Percentiles rank a stretch among this genome's conserved stretches.
These are phyloP conservation scores for Pseudeuparius sepicola DNA, from an alignment of 2,888 invertebrate species.

Conservation along the genomic window DNA sequence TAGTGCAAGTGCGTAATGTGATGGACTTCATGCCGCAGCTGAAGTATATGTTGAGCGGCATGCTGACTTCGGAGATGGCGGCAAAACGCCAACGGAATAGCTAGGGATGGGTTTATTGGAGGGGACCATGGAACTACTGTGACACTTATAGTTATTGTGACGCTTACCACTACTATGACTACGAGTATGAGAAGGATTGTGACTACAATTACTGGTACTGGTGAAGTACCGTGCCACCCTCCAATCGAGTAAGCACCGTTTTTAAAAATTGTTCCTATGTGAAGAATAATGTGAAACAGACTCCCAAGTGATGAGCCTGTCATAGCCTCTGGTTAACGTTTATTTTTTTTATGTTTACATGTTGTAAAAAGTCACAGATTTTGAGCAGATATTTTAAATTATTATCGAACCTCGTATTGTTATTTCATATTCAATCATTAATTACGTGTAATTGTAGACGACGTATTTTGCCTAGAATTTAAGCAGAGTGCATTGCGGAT, in stretches of 20 bases:
- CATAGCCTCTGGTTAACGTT: constrained; percentile 21
- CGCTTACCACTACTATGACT: neutral
- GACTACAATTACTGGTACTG: constrained; percentile 22
- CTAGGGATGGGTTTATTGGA: constrained; percentile 47
- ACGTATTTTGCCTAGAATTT: no score
- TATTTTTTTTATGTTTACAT: constrained; percentile 26
- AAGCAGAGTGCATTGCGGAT: no score
- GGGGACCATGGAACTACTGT: constrained; percentile 28
- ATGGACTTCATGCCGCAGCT: constrained; percentile 80
- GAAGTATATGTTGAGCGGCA: constrained; percentile 66
- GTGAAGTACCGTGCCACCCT: constrained; percentile 22
- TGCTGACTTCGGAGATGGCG: constrained; percentile 37
- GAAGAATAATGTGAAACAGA: constrained; percentile 24
- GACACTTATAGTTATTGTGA: constrained; percentile 1
- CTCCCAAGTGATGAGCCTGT: constrained; percentile 18
- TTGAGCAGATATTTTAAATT: constrained; percentile 18
- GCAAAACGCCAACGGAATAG: constrained; percentile 48
- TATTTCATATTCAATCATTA: no score
- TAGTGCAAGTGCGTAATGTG: constrained; percentile 75
- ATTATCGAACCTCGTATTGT: no score
- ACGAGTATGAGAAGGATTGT: constrained; percentile 11
- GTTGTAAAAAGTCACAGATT: constrained; percentile 12
- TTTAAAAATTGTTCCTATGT: constrained; percentile 32
- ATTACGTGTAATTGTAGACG: no score
- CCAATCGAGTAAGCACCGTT: constrained; percentile 18